Conservation (phyloP, 2,113 vertebrate species). For the Chaetorhynchus papuensis region DNA sequence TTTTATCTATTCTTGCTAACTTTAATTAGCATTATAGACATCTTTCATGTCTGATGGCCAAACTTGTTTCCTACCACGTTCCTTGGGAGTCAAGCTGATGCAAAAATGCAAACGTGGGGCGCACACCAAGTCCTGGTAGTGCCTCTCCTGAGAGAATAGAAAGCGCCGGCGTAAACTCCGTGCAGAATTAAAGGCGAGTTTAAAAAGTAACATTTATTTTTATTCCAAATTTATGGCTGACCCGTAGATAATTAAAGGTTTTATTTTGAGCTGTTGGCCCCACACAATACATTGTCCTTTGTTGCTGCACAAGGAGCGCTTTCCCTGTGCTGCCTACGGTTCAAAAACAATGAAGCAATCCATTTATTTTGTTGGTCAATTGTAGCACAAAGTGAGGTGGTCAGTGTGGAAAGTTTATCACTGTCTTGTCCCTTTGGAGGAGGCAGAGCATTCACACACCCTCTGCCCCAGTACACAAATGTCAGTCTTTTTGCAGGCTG, state of each 20-base stretch:
- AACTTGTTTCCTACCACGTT: not conserved
- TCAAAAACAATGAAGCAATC: slow-evolving; percentile 81
- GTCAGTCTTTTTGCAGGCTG: slow-evolving; percentile 68
- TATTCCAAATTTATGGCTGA: slow-evolving; percentile 76
- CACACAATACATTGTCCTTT: slow-evolving; percentile 78
- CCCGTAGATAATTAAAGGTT: slow-evolving; percentile 81
- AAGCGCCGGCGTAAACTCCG: not conserved
- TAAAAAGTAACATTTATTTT: slow-evolving; percentile 62
- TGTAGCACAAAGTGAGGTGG: slow-evolving; percentile 75
- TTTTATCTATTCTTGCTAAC: not conserved
- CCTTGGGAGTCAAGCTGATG: not conserved
- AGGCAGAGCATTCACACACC: slow-evolving; percentile 78
- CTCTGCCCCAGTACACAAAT: slow-evolving; percentile 75
- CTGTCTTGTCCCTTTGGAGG: slow-evolving; percentile 82
- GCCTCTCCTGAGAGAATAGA: slow-evolving; percentile 14
- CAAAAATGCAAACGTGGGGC: not conserved
- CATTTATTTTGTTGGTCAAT: slow-evolving; percentile 84
- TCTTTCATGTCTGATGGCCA: not conserved
- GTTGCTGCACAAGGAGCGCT: slow-evolving; percentile 71
- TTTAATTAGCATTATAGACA: slow-evolving; percentile 7
- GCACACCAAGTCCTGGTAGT: not conserved
- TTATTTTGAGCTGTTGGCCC: slow-evolving; percentile 73
- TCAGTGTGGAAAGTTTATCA: slow-evolving; percentile 86
- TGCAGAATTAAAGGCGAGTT: slow-evolving; percentile 39
- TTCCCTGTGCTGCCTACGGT: slow-evolving; percentile 75